Evolutionary conservation across 1,140 invertebrate species (phyloP).

Genomic region (Aphelenchoides avenae): DNA sequence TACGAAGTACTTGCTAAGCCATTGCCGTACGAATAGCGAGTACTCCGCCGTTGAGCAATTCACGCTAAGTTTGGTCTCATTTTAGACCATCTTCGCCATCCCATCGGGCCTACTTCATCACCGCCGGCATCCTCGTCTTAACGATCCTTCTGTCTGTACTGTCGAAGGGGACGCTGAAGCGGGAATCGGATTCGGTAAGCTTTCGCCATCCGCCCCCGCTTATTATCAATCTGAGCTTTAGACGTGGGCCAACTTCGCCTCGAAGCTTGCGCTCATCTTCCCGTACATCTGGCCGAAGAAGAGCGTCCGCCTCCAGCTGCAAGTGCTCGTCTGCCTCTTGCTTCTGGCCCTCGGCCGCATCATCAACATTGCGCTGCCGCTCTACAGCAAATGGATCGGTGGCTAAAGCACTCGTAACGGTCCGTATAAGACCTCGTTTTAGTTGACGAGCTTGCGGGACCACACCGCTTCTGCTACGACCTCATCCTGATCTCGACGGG

Average conservation of each 20-base stretch:
- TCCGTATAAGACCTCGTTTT: slow-evolving; percentile 12
- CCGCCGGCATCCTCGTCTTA: slow-evolving; percentile 17
- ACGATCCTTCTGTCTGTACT: slow-evolving; percentile 8
- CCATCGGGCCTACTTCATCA: slow-evolving; percentile 14
- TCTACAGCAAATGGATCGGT: slow-evolving; percentile 83
- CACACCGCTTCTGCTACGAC: slow-evolving; percentile 73
- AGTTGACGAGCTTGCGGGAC: slow-evolving; percentile 46
- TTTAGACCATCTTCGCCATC: too few relatives aligned
- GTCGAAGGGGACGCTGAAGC: slow-evolving; percentile 20
- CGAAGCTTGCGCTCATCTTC: slow-evolving; percentile 25
- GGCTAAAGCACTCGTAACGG: slow-evolving; percentile 45
- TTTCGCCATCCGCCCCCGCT: slow-evolving; percentile 5
- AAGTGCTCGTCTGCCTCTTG: slow-evolving; percentile 77
- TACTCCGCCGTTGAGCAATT: too few relatives aligned
- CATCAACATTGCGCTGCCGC: slow-evolving; percentile 86
- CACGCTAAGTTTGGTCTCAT: too few relatives aligned
- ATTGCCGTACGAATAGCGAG: too few relatives aligned
- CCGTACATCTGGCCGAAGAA: slow-evolving; percentile 87
- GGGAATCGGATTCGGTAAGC: slow-evolving; percentile 28
- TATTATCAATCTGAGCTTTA: slow-evolving; percentile 25
- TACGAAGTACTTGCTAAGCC: too few relatives aligned
- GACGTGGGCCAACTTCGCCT: slow-evolving; percentile 21
- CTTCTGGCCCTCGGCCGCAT: slow-evolving; percentile 74
- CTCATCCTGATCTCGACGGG: slow-evolving; percentile 77
- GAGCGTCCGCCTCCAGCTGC: slow-evolving; percentile 71